phyloP scores from a whole-genome alignment of 2,888 invertebrate genomes.

The Anarsia innoxiella region DNA sequence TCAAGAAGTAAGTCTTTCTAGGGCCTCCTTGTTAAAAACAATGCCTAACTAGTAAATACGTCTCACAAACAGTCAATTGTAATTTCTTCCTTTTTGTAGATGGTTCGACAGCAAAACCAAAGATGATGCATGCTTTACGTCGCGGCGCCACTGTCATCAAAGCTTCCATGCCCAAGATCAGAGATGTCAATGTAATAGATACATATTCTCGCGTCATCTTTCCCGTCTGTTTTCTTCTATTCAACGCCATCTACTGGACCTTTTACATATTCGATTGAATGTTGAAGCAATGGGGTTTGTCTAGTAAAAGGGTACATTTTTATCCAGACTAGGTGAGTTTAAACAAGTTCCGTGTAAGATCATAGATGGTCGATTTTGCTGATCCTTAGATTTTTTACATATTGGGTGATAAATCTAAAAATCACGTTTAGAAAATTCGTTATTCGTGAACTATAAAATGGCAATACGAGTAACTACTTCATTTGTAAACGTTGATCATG shows the following conservation, averaged over 20 bases:
- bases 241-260: conserved; percentile 97
- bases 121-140: conserved; percentile 86
- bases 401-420: no score
- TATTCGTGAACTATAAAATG: no score
- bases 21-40: no score
- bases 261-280: conserved; percentile 88
- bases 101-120: conserved; percentile 76
- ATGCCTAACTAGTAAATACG: no score
- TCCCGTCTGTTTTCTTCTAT: conserved; percentile 95
- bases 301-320: no score
- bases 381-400: not conserved
- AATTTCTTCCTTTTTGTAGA: conserved; percentile 46
- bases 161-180: conserved; percentile 95
- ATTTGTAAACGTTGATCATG: no score
- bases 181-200: conserved; percentile 98
- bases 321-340: no score
- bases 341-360: not conserved
- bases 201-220: conserved; percentile 97
- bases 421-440: no score
- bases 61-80: no score
- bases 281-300: no score
- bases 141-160: conserved; percentile 90
- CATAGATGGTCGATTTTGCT: not conserved
- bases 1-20: conserved; percentile 53
- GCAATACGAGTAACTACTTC: no score